Conservation (phyloP, 2,888 invertebrate species). For the Drosophila quinaria region DNA sequence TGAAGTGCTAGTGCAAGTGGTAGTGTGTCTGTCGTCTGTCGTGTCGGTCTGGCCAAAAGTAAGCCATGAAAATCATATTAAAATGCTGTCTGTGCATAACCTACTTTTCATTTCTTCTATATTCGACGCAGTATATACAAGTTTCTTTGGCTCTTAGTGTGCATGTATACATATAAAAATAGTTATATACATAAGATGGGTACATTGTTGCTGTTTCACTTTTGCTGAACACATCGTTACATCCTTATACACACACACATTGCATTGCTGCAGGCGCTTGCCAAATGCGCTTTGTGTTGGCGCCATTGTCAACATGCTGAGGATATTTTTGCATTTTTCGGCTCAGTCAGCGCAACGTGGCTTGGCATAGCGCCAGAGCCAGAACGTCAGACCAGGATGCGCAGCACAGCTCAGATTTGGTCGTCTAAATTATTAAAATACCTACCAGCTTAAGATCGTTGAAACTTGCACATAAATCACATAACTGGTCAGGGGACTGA, state of each 20-base stretch:
- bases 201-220: constrained; percentile 77
- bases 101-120: constrained; percentile 65
- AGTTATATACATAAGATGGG: constrained; percentile 11
- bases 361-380: constrained; percentile 59
- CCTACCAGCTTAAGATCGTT: constrained; percentile 55
- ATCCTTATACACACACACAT: constrained; percentile 24
- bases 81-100: constrained; percentile 77
- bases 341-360: constrained; percentile 80
- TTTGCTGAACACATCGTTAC: constrained; percentile 68
- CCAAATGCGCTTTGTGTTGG: constrained; percentile 81
- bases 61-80: constrained; percentile 80
- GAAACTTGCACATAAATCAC: constrained; percentile 73
- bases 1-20: constrained; percentile 46
- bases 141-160: constrained; percentile 23
- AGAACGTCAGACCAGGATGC: constrained; percentile 12
- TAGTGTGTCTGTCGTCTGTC: constrained; percentile 17
- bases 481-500: constrained; percentile 59
- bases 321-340: constrained; percentile 76
- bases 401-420: constrained; percentile 64
- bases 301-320: constrained; percentile 77
- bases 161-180: constrained; percentile 14
- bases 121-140: constrained; percentile 33
- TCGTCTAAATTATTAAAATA: constrained; percentile 75
- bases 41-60: constrained; percentile 50
- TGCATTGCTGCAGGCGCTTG: constrained; percentile 77